These are phyloP conservation scores for Catonia carolina DNA, from an alignment of 2,888 invertebrate species.

Conservation along the genomic window DNA sequence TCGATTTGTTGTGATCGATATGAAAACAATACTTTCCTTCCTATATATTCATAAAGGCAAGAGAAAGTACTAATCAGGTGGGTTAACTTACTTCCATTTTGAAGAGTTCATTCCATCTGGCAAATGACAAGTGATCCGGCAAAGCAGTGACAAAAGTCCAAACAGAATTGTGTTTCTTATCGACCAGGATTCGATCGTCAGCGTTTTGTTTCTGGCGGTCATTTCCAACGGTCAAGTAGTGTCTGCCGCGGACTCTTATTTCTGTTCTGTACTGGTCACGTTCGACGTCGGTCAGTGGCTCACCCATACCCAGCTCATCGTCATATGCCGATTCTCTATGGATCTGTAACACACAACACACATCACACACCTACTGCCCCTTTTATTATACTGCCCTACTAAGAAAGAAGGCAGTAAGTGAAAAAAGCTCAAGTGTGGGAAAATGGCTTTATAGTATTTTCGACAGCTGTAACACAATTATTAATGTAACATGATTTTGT, in stretches of 20 bases:
- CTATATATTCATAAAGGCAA: no score
- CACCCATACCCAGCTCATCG: constrained; percentile 86
- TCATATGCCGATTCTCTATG: constrained; percentile 80
- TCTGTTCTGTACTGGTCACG: constrained; percentile 57
- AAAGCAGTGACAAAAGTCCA: background rate
- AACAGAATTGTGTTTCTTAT: background rate
- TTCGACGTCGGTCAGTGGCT: constrained; percentile 89
- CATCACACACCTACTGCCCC: no score
- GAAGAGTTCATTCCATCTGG: constrained; percentile 56
- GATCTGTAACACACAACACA: constrained; percentile 45
- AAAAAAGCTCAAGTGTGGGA: no score
- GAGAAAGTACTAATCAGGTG: no score
- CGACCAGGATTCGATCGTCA: background rate
- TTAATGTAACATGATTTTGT: no score
- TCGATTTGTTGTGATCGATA: no score
- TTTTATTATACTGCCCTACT: no score
- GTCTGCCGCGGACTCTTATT: constrained; percentile 61
- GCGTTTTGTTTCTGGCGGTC: constrained; percentile 6
- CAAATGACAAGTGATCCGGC: constrained; percentile 47
- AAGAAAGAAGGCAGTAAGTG: background rate
- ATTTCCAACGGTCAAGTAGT: constrained; percentile 48
- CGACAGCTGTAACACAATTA: no score
- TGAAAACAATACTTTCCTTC: no score
- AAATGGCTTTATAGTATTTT: no score
- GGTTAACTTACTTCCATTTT: constrained; percentile 21